Conservation (phyloP, 23 tunicate genomes). For the Halocynthia aurantium region DNA sequence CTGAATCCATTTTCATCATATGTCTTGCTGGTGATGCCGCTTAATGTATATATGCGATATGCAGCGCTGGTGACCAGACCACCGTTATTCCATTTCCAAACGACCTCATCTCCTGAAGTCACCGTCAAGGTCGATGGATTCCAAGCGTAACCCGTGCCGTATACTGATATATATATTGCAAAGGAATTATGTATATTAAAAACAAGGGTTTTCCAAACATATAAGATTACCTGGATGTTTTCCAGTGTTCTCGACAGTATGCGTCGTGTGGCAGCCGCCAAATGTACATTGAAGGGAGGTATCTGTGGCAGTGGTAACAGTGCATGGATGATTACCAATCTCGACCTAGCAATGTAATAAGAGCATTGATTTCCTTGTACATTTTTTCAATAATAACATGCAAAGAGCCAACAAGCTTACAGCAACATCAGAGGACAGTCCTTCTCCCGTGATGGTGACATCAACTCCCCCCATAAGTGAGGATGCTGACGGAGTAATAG, state of each 20-base stretch:
- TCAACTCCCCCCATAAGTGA: conserved; percentile 62
- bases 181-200: background rate
- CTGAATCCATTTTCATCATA: conserved; percentile 16
- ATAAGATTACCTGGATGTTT: background rate
- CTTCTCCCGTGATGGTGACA: conserved; percentile 37
- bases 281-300: conserved; percentile 9
- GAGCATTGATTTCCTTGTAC: background rate
- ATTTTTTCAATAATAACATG: background rate
- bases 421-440: conserved; percentile 23
- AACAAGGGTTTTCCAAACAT: background rate
- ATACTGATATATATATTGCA: conserved; percentile 10
- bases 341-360: background rate
- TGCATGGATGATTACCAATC: background rate
- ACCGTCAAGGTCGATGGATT: conserved; percentile 28
- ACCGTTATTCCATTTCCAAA: conserved; percentile 31
- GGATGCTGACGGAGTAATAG: conserved; percentile 24
- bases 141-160: conserved; percentile 75
- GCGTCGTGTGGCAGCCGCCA: conserved; percentile 1
- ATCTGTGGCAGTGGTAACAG: background rate
- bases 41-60: background rate
- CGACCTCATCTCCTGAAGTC: conserved; percentile 43
- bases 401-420: conserved; percentile 14
- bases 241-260: conserved; percentile 7
- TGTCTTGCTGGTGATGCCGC: background rate
- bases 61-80: background rate